Evolutionary conservation across 2,113 vertebrate species (phyloP).

Genomic region (Lichenostomus cassidix): DNA sequence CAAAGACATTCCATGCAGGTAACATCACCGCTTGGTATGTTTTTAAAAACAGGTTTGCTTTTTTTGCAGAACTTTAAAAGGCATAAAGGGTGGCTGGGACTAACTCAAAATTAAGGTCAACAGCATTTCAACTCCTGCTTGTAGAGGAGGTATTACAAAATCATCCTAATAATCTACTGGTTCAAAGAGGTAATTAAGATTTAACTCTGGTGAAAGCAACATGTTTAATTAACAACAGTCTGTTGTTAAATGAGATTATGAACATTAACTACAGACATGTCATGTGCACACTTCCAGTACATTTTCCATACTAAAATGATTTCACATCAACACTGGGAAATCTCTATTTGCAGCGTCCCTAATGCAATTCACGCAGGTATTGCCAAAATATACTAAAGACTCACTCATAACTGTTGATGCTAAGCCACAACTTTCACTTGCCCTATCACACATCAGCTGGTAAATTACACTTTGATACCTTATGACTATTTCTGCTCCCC

Average conservation of each 20-base stretch:
- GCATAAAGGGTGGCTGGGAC: not conserved
- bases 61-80: not conserved
- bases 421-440: not conserved
- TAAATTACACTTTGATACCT: not conserved
- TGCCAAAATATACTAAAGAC: not conserved
- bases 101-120: not conserved
- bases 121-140: not conserved
- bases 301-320: not conserved
- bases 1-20: too few species aligned
- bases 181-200: not conserved
- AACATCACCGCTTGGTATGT: not conserved
- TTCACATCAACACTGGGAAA: not conserved
- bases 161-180: not conserved
- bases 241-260: not conserved
- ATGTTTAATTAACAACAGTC: not conserved
- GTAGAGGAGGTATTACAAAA: not conserved
- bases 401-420: not conserved
- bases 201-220: not conserved
- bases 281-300: not conserved
- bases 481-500: not conserved
- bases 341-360: not conserved
- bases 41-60: not conserved
- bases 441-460: not conserved
- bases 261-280: not conserved
- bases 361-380: not conserved